Conservation (phyloP, 2,888 invertebrate species). For the Cataglyphis cursor region DNA sequence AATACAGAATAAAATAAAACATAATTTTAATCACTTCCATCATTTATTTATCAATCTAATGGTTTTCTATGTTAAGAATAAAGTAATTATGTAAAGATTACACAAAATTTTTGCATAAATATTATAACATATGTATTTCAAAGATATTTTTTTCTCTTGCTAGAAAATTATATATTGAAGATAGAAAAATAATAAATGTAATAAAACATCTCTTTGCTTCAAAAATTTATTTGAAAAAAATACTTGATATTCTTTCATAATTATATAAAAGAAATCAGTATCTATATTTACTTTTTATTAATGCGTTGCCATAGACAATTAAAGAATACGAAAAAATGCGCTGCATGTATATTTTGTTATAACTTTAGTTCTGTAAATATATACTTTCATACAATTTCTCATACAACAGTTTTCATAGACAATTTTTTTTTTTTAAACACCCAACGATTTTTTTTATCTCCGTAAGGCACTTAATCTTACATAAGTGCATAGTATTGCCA, state of each 20-base stretch:
- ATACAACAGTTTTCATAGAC: background rate
- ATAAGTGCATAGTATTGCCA: constrained; percentile 11
- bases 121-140: background rate
- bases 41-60: background rate
- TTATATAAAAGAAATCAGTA: background rate
- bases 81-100: background rate
- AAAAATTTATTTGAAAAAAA: background rate
- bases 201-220: background rate
- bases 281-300: background rate
- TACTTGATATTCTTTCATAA: background rate
- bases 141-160: background rate
- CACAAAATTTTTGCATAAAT: background rate
- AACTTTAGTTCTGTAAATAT: background rate
- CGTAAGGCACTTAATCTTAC: background rate
- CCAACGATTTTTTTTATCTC: background rate
- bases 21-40: background rate
- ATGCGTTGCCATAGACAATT: background rate
- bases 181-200: background rate
- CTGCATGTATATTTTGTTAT: background rate
- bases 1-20: background rate
- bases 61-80: background rate
- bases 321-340: background rate
- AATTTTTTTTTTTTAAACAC: background rate
- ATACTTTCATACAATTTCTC: background rate
- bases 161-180: background rate